Evolutionary conservation across 92 coral and sea anemone species (phyloP).

Genomic region (Porites evermanni): DNA sequence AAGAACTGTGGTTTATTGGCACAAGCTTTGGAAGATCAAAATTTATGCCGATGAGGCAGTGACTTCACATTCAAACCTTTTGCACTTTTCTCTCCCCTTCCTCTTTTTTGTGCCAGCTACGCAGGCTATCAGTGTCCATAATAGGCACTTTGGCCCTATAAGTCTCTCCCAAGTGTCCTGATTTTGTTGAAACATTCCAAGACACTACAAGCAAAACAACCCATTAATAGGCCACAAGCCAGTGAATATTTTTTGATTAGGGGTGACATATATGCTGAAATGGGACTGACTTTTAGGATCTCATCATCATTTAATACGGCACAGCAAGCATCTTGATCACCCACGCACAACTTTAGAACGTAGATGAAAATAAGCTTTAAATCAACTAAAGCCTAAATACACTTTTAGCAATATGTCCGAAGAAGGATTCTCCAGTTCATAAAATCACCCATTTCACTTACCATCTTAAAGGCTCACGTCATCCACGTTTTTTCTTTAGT

Average conservation of each 20-base stretch:
- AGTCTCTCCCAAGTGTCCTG: neutral
- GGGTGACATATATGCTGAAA: neutral
- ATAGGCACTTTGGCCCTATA: neutral
- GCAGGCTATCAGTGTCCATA: no score
- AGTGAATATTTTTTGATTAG: no score
- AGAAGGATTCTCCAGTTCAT: no score
- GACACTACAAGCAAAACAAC: neutral
- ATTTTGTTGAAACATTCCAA: neutral
- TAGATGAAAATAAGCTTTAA: neutral
- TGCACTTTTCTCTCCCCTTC: no score
- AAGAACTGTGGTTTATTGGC: no score
- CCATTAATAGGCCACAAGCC: neutral
- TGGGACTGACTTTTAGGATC: neutral
- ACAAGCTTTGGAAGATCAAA: no score
- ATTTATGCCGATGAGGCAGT: no score
- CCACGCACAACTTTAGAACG: neutral
- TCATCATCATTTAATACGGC: neutral
- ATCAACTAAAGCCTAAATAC: neutral
- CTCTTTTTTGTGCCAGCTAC: no score
- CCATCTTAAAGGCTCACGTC: slow-evolving; percentile 13
- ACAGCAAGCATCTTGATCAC: neutral
- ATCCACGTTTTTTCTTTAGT: neutral
- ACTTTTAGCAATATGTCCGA: no score
- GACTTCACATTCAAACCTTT: no score
- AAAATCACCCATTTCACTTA: neutral